Percentiles rank a stretch among this genome's conserved stretches.
phyloP scores from a whole-genome alignment of 2,797 vertebrate species.

The Lycodopsis pacificus region DNA sequence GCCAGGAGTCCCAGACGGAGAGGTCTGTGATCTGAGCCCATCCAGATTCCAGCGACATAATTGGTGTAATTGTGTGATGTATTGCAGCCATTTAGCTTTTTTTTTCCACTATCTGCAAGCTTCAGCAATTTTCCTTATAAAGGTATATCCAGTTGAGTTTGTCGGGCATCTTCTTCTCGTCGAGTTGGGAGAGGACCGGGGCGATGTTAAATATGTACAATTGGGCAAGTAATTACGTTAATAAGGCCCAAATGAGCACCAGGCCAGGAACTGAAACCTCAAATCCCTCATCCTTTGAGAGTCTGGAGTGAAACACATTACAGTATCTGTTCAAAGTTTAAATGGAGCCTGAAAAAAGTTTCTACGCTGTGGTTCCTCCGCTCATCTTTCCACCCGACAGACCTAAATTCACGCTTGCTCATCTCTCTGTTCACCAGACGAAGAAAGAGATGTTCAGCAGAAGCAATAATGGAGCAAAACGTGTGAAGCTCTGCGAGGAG shows the following conservation, averaged over 20 bases:
- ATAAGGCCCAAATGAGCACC: conserved; percentile 82
- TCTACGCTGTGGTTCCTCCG: conserved; percentile 58
- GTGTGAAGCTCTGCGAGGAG: conserved; percentile 46
- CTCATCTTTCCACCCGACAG: conserved; percentile 56
- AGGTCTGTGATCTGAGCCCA: conserved; percentile 70
- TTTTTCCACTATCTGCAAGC: conserved; percentile 74
- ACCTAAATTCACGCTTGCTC: conserved; percentile 59
- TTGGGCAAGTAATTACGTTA: conserved; percentile 85
- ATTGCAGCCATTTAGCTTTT: conserved; percentile 81
- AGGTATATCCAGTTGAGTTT: conserved; percentile 74
- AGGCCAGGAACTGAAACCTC: conserved; percentile 74
- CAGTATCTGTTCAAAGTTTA: conserved; percentile 77
- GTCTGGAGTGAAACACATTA: conserved; percentile 74
- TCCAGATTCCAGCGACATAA: conserved; percentile 81
- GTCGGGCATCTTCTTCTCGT: conserved; percentile 65
- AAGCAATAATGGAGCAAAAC: conserved; percentile 77
- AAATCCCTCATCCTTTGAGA: conserved; percentile 84
- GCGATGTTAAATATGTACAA: conserved; percentile 84
- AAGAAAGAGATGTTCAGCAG: conserved; percentile 73
- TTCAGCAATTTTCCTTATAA: conserved; percentile 79
- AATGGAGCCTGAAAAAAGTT: conserved; percentile 78
- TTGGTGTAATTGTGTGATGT: conserved; percentile 85
- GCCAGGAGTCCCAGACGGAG: conserved; percentile 74
- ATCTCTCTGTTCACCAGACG: conserved; percentile 70
- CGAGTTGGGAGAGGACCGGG: conserved; percentile 65